Base-by-base conservation (phyloP, 2,888 invertebrate genomes). In the Xanthorhoe spadicearia region DNA sequence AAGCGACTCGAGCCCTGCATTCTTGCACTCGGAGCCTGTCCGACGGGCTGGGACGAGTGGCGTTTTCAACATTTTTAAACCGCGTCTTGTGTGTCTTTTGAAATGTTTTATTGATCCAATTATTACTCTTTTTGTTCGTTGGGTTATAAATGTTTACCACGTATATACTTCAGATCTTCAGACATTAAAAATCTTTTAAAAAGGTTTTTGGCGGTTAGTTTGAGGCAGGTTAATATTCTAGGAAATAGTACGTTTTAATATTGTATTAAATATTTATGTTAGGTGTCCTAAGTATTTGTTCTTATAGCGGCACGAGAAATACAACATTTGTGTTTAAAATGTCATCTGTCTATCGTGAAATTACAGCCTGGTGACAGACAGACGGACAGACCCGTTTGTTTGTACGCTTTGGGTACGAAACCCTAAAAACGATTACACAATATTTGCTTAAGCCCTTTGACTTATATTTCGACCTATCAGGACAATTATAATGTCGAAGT, bases 21-120 rank as follows among this genome's bases (percentile, higher is more conserved):
- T 92, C 92, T 90, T 91, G 88, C 80, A 83, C 83, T 85, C 80
- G 76, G 80, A 90, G 86, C 90, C 84, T 73, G 92, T 90, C 82
- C 78, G 84, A 92, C 92, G 89, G 87, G 90, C 84, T 81, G 73
- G 79, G 70, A 71, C 75, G 76, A 74, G 77, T 77, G 78, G 75
- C 69, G 59, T 66, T 68, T 70, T 65, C 66, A 68, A 68, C 71
- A 71, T 72, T 68, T 71, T 72, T 68, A 71, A 64, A 53, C 54
- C 54, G 50, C 68, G 55, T 67, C 71, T 68, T 68, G 70, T 69
- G 69, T 72, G 66, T 69, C 67, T 71, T 71, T 67, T 70, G 62
- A 66, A 70, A 70, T 73, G 59, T 71, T 73, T 70, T 70, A 71
- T 70, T 73, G 70, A 70, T 68, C 49, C 61, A 68, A 68, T 64